These are phyloP conservation scores for Scyliorhinus canicula DNA, from an alignment of 2,797 vertebrate species.

Conservation along the genomic window DNA sequence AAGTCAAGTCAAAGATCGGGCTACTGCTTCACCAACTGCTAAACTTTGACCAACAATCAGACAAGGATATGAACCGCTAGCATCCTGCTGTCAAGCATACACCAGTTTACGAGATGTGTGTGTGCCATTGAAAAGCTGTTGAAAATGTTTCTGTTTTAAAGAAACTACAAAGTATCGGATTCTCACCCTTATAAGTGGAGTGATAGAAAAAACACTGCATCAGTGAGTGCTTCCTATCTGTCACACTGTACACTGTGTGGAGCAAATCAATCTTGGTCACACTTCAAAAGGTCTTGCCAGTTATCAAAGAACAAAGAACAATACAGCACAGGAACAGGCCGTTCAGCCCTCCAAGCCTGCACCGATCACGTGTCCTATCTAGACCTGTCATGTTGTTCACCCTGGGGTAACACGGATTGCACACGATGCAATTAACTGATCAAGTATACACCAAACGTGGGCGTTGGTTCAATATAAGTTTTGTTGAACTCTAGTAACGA, in stretches of 20 bases:
- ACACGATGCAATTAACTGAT: too few species aligned
- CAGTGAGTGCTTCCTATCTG: neutral
- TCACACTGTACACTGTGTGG: neutral
- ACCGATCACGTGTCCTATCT: too few species aligned
- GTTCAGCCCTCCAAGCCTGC: too few species aligned
- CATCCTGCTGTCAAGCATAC: neutral
- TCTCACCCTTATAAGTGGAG: too few species aligned
- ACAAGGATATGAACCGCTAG: neutral
- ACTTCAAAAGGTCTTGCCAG: neutral
- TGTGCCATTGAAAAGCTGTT: neutral
- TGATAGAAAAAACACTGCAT: too few species aligned
- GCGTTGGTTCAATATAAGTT: too few species aligned
- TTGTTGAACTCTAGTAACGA: too few species aligned
- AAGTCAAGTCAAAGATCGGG: neutral
- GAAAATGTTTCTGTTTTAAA: neutral
- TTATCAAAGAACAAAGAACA: too few species aligned
- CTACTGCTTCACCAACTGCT: neutral
- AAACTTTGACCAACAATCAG: neutral
- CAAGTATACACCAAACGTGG: too few species aligned
- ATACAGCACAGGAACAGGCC: too few species aligned
- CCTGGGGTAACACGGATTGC: too few species aligned
- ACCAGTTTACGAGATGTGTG: neutral
- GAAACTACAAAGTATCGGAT: neutral
- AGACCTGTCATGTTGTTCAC: too few species aligned
- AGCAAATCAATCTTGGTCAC: neutral